phyloP scores from a whole-genome alignment of 2,888 invertebrate genomes.

The Morpho deidamia region DNA sequence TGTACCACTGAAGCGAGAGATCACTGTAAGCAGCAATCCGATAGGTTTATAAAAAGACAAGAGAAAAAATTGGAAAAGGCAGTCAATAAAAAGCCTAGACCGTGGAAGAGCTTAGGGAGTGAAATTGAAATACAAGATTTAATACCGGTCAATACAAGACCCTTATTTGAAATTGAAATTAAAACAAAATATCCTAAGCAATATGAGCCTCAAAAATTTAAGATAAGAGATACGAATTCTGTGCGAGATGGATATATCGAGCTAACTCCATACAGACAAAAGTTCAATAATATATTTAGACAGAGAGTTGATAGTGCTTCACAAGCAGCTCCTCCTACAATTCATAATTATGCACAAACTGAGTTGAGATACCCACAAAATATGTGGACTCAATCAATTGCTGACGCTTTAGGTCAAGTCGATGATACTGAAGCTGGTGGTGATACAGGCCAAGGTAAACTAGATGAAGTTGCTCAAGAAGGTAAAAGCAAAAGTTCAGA shows the following conservation, averaged over 20 bases:
- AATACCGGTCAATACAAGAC: slow-evolving; percentile 70
- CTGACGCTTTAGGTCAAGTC: slow-evolving; percentile 47
- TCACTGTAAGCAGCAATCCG: slow-evolving; percentile 69
- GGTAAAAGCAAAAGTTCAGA: slow-evolving; percentile 37
- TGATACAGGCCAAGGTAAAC: slow-evolving; percentile 35
- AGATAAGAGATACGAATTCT: slow-evolving; percentile 73
- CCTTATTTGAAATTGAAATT: slow-evolving; percentile 82
- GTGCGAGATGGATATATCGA: slow-evolving; percentile 84
- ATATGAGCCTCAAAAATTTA: slow-evolving; percentile 65
- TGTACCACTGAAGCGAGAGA: slow-evolving; percentile 76
- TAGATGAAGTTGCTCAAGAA: slow-evolving; percentile 23
- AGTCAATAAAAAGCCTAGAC: slow-evolving; percentile 72
- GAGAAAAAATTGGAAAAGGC: slow-evolving; percentile 77
- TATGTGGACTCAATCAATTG: slow-evolving; percentile 82
- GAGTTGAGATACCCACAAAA: slow-evolving; percentile 82
- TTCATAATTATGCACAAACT: slow-evolving; percentile 81
- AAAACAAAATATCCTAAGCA: slow-evolving; percentile 79
- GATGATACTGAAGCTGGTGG: slow-evolving; percentile 44
- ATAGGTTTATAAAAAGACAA: slow-evolving; percentile 75
- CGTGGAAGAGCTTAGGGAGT: slow-evolving; percentile 82
- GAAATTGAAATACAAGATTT: slow-evolving; percentile 79
- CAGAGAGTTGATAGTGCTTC: slow-evolving; percentile 76
- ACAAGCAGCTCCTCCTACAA: slow-evolving; percentile 76
- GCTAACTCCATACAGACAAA: slow-evolving; percentile 76
- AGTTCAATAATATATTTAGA: slow-evolving; percentile 75